Base-by-base conservation (phyloP, 2,888 invertebrate species). In the Cerastoderma edule region DNA sequence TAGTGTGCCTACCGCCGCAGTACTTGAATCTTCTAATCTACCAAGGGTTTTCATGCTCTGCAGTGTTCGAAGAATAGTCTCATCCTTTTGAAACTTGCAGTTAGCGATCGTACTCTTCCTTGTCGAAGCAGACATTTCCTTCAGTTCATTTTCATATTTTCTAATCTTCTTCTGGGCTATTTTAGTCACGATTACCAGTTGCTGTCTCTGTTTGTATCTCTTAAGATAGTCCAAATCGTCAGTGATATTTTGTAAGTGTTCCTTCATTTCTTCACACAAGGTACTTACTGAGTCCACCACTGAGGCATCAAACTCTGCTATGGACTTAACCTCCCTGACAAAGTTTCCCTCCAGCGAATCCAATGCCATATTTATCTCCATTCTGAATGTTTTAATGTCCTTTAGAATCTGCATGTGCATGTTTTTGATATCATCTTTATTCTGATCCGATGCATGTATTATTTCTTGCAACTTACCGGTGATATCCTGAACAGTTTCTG, bases 131-230 rank as follows among this genome's bases (percentile, higher is more conserved):
- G 53, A 53, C 53, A 53, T 5, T 2, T 53, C 24, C 24, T 10
- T 22, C 2, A 53, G 3, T 28, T 24, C 28, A 10, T 3, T 3
- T 53, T 53, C 53, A 53, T 13, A 5, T 24, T 5, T 28, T 6
- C 19, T 28, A 10, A 53, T 24, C 3, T 53, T 53, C 4, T 5
- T 3, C 27, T 53, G 4, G 13, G 24, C 4, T 3, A 24, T 2
- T 24, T 53, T 53, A 13, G 19, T 5, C 28, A 28, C 2, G 24
- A 56, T 56, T 19, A 56, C 28, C 4, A 56, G 56, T 8, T 56
- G 56, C n/a, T 56, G 22, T 13, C 2, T 56, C 32, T 56, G 56
- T 56, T 56, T 56, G 19, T 19, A 56, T 56, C 19, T 30, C 10
- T 3, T 4, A 30, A 24, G 27, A 13, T 5, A 24, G 28, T 32